Base-by-base conservation (phyloP, 2,797 vertebrate species). In the Takifugu rubripes region DNA sequence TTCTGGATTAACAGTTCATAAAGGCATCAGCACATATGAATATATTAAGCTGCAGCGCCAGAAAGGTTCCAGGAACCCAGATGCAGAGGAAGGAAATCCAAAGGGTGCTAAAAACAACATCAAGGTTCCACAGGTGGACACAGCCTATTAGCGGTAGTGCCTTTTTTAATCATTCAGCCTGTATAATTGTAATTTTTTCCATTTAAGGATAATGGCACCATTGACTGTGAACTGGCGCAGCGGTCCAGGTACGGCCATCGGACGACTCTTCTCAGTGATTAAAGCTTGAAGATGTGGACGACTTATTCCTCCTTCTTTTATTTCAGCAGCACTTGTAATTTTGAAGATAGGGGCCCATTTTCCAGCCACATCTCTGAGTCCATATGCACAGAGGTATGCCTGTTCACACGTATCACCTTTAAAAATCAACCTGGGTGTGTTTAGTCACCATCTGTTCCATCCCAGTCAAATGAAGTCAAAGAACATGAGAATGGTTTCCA, bases 21-120 rank as follows among this genome's bases (percentile, higher is more conserved):
- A 88, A 74, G 88, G 86, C 16, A 72, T 91, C 52, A 93, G 90
- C 70, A 93, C 92, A 0, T 93, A 77, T 25, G 93, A 95, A 27
- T 90, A 90, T 46, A 53, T 93, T 2, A 81, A 84, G 50, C 76
- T 64, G 49, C 64, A 80, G 56, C 76, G 75, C 0, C 82, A 71
- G 29, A 80, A 78, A 54, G 69, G 77, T 24, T 64, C 26, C 14
- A 56, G 49, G 43, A 67, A 51, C 15, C 46, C 0, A 51, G 70
- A 84, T 1, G 11, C 14, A 1, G 70, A 81, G 50, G 58, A 52
- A 52, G 73, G 57, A 66, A 54, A 61, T 52, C 10, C 74, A 8
- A 51, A 57, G 11, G 55, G 71, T 26, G 46, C 25, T 0, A 21
- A 66, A 82, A 27, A 48, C 58, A 65, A 58, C 5, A 49, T 47